Conservation (phyloP, 2,797 vertebrate genomes). For the Sebastes melanostomus region DNA sequence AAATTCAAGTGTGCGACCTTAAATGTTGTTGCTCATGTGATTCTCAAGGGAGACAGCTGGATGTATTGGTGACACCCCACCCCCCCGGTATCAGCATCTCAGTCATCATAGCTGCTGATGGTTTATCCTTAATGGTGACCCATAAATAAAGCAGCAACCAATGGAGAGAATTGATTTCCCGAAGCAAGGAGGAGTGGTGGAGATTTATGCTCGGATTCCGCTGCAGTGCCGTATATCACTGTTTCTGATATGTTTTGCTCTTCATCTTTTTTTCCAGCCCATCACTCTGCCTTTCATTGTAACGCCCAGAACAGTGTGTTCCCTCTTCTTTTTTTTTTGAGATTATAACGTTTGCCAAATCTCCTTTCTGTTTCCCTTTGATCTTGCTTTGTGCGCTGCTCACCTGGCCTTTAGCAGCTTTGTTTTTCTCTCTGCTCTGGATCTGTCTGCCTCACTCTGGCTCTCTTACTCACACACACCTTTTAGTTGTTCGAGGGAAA, state of each 20-base stretch:
- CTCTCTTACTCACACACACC: not conserved
- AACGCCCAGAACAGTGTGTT: constrained; percentile 36
- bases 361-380: constrained; percentile 35
- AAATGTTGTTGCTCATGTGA: constrained; percentile 13
- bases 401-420: constrained; percentile 39
- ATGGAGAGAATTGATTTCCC: constrained; percentile 76
- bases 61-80: constrained; percentile 24
- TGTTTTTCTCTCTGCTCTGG: constrained; percentile 4
- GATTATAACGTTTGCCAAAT: constrained; percentile 34
- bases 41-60: constrained; percentile 21
- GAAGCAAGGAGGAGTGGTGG: constrained; percentile 57
- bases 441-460: not conserved
- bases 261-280: constrained; percentile 40
- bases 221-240: constrained; percentile 65
- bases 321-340: not conserved
- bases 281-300: constrained; percentile 28
- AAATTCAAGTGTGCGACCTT: not conserved
- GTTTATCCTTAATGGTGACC: constrained; percentile 66
- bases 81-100: constrained; percentile 33
- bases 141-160: constrained; percentile 76
- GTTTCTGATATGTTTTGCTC: constrained; percentile 61
- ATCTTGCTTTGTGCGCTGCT: constrained; percentile 33
- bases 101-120: constrained; percentile 63
- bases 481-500: constrained; percentile 14
- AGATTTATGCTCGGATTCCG: constrained; percentile 70